A percentile compares a stretch with the other conserved stretches of the same genome.
These are phyloP conservation scores for Actinia tenebrosa DNA, from an alignment of 64 coral and sea anemone species.

Conservation along the genomic window DNA sequence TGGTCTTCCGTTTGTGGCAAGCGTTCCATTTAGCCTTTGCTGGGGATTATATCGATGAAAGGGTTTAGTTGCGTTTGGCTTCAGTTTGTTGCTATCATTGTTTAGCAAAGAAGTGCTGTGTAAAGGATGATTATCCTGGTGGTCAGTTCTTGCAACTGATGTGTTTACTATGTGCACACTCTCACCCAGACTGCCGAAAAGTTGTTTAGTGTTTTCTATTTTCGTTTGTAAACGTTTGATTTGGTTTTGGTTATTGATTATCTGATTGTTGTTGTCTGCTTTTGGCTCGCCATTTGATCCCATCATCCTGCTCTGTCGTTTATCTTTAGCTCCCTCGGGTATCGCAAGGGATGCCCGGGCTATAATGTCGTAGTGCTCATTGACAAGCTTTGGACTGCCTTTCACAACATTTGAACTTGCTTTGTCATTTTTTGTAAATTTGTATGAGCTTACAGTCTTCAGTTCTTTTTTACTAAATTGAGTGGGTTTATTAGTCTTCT, in stretches of 20 bases:
- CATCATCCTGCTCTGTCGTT: background rate
- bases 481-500: background rate
- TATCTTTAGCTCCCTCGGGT: background rate
- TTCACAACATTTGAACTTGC: background rate
- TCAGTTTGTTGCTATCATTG: background rate
- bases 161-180: background rate
- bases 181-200: background rate
- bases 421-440: background rate
- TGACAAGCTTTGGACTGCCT: constrained; percentile 6
- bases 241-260: background rate
- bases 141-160: background rate
- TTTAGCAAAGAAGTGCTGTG: background rate
- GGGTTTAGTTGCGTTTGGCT: background rate
- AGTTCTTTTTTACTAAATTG: background rate
- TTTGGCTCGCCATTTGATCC: background rate
- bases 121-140: background rate
- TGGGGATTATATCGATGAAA: background rate
- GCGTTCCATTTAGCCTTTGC: background rate
- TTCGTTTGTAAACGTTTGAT: background rate
- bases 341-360: background rate
- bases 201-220: background rate
- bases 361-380: background rate
- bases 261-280: background rate
- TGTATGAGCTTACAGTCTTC: background rate
- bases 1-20: background rate